These are phyloP conservation scores for Centropristis striata DNA, from an alignment of 2,113 vertebrate species.

Conservation along the genomic window DNA sequence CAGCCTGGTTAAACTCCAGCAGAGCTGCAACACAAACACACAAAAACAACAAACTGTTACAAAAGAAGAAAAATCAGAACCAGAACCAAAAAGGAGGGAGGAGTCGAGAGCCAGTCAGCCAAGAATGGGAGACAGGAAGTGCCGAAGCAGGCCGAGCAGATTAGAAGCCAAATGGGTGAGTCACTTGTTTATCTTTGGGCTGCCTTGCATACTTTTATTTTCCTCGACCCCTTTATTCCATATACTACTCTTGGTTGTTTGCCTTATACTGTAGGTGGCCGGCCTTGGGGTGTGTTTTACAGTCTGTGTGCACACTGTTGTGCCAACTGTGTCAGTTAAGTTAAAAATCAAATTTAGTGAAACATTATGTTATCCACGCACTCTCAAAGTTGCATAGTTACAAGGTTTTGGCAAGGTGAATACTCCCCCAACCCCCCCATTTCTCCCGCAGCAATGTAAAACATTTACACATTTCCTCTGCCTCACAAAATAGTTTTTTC, in stretches of 20 bases:
- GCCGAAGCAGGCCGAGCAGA: constrained; percentile 1
- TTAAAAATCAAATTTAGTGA: neutral
- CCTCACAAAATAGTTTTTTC: neutral
- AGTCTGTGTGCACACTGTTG: neutral
- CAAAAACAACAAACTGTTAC: neutral
- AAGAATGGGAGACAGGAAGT: constrained; percentile 2
- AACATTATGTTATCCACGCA: neutral
- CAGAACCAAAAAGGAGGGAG: constrained; percentile 1
- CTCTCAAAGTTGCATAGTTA: neutral
- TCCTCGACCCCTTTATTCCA: neutral
- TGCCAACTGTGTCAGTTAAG: too few species aligned
- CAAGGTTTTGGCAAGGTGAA: neutral
- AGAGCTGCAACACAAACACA: constrained; percentile 80
- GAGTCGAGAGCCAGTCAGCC: neutral
- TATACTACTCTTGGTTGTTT: constrained; percentile 7
- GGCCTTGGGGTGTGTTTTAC: too few species aligned
- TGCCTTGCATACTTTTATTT: constrained; percentile 24
- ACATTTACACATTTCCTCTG: neutral
- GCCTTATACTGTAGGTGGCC: neutral
- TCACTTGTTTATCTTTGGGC: constrained; percentile 49
- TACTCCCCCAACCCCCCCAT: neutral
- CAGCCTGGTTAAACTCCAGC: constrained; percentile 91
- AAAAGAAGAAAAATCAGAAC: neutral
- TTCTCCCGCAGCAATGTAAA: neutral
- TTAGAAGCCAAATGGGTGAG: neutral